Evolutionary conservation across 2,888 invertebrate genomes (phyloP), one percentile per base, ranked within the genome.

Genomic region (Stenotaenia linearis): DNA sequence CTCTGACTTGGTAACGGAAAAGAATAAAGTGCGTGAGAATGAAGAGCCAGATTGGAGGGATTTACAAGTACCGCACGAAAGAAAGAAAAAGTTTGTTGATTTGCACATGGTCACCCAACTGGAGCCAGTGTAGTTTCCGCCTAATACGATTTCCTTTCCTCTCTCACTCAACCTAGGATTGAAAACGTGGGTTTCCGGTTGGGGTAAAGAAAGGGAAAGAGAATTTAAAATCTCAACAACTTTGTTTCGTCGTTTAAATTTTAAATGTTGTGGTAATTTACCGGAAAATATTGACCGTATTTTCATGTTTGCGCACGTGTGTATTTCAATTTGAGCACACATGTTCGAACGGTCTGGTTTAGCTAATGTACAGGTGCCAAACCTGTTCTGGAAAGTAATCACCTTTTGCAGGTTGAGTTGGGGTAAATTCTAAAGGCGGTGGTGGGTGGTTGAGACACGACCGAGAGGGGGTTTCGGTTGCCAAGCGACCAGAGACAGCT

Each of bases 71-170:
- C 12, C 4, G 28, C 69, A 69, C 69, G 25, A 69, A 28, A 3
- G 12, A 28, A 25, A 28, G 28, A 28, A 69, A 69, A 69, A 69
- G 28, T 28, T 69, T 69, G 69, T 69, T 69, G 69, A 69, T 69
- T 69, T 69, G 28, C 69, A 69, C 69, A 25, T 69, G 69, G 28
- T 25, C 69, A 69, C 69, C 69, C 69, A 69, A 69, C 69, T 69
- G 69, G 69, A 69, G 69, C 69, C 69, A 69, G 25, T 28, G 25
- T 69, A 12, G 69, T 69, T 69, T 69, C 69, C 69, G 69, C 69
- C 10, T 28, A 69, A 69, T 69, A 69, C 69, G 28, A 69, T 69
- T 69, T 69, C 61, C 61, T 45, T 45, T 45, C 50, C 50, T 50
- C 50, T 69, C 69, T 69, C 25, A 69, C 69, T 69, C 69, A 69